phyloP scores from a whole-genome alignment of 2,888 invertebrate species.

The Volucella inanis region DNA sequence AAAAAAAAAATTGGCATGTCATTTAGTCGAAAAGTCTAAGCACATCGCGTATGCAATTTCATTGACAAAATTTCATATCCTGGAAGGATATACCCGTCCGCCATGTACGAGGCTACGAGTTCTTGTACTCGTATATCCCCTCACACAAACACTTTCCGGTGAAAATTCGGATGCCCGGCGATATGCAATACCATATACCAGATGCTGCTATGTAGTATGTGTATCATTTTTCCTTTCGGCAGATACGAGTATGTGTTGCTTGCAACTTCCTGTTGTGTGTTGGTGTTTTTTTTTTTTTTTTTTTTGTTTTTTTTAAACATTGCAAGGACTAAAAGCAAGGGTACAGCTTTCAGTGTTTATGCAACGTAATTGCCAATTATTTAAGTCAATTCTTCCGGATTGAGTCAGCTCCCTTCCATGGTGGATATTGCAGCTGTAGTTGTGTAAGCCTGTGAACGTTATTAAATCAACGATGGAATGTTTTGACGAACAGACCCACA shows the following conservation, averaged over 20 bases:
- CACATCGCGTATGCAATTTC: background rate
- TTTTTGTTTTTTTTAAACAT: background rate
- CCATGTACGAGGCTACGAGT: background rate
- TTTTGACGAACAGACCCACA: background rate
- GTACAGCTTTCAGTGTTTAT: slow-evolving; percentile 59
- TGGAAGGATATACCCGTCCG: slow-evolving; percentile 27
- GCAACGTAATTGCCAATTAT: slow-evolving; percentile 66
- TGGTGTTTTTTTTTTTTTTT: background rate
- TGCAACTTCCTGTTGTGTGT: slow-evolving; percentile 35
- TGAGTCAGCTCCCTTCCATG: slow-evolving; percentile 21
- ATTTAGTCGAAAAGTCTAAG: background rate
- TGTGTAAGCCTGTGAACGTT: slow-evolving; percentile 30
- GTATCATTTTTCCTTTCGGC: background rate
- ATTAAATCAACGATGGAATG: slow-evolving; percentile 54
- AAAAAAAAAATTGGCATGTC: slow-evolving; percentile 17
- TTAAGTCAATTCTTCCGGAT: slow-evolving; percentile 66
- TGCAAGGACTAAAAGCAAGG: slow-evolving; percentile 11
- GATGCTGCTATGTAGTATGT: background rate
- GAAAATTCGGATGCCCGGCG: slow-evolving; percentile 35
- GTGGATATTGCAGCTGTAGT: slow-evolving; percentile 5
- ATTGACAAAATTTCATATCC: slow-evolving; percentile 40
- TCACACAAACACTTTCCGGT: slow-evolving; percentile 50
- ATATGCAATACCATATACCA: slow-evolving; percentile 5
- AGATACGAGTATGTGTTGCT: slow-evolving; percentile 21
- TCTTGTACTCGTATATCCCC: background rate